Base-by-base conservation (phyloP, 1,140 invertebrate species). In the Platyura marginata region DNA sequence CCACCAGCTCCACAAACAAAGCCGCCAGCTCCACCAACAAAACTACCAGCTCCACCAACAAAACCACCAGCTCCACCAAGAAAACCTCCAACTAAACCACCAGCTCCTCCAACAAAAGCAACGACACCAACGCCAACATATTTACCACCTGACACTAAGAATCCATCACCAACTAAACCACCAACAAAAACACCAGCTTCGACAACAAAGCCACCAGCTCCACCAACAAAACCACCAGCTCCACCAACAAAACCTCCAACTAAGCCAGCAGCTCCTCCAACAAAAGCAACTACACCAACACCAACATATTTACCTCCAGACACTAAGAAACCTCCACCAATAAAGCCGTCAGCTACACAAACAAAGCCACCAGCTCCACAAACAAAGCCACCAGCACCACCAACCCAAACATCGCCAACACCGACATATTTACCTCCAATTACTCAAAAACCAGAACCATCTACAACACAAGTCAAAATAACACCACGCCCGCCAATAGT, bases 401-500 rank as follows among this genome's bases (percentile, higher is more conserved):
- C 25, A 8, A 2, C 21, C 2, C 9, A 2, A 21, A 6, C 41
- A 33, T n/a, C 16, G 19, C 41, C 41, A 42, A 13, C 25, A 3
- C n/a, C 32, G 33, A 42, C 41, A 5, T 19, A n/a, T 6, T 10
- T 3, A 10, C 3, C 36, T 3, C n/a, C 4, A 16, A 10, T 19
- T 19, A n/a, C 36, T 29, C 6, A 13, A 29, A 29, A 29, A 6
- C 6, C 25, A 29, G 25, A n/a, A 13, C 13, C 13, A 29, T 29
- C 13, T 13, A 29, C 13, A 29, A 6, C 25, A 6, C 6, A 13
- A 8, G 13, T 13, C 25, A 29, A 29, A 29, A 29, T 6, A 8
- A 13, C 25, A 29, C 25, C 25, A 3, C 10, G 15, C 51, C 53
- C n/a, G 51, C 43, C n/a, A 56, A 49, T 21, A 45, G 49, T 5